Evolutionary conservation across 2,888 invertebrate species (phyloP), one percentile per base, ranked within the genome.

Genomic region (Habroteleia sp.): DNA sequence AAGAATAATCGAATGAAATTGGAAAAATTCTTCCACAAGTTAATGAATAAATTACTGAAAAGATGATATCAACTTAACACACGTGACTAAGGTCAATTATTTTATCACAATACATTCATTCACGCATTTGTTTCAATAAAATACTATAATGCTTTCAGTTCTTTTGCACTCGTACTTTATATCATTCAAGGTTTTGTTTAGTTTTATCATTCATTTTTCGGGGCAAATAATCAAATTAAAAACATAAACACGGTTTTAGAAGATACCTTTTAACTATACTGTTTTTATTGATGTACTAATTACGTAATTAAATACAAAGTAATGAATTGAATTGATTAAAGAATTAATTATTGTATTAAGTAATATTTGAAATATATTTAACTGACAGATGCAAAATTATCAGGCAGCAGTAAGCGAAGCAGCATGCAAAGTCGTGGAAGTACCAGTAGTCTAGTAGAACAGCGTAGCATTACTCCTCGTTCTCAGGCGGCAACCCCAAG

Each of bases 401-500:
- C 93, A 78, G 92, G 94, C 79, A 95, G 96, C 89, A 96, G 96
- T 89, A 96, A 96, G 87, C 92, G 96, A 72, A 96, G 96, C 89
- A 96, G 96, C 87, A 93, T 96, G 90, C 96, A 96, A 89, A 96
- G 96, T 87, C 93, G 97, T 75, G 96, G 96, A 84, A 97, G 96
- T 89, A 96, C 96, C 39, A 96, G 96, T 78, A 96, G 96, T 89
- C 90, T 95, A 83, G 91, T 95, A 81, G 95, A 95, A 86, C 93
- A 92, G 85, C 91, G 93, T 84, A 94, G 96, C 88, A 93, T 95
- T 87, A 96, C 96, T 78, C 95, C 94, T 81, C 91, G 96, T 91
- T 96, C 96, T 90, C 96, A 96, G 90, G 96, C 96, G 85, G 95
- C 96, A 86, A 97, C 97, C 85, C 97, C 96, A 87, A 93, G 95